Conservation (phyloP, 2,797 vertebrate species). For the Enteromius argenteus region DNA sequence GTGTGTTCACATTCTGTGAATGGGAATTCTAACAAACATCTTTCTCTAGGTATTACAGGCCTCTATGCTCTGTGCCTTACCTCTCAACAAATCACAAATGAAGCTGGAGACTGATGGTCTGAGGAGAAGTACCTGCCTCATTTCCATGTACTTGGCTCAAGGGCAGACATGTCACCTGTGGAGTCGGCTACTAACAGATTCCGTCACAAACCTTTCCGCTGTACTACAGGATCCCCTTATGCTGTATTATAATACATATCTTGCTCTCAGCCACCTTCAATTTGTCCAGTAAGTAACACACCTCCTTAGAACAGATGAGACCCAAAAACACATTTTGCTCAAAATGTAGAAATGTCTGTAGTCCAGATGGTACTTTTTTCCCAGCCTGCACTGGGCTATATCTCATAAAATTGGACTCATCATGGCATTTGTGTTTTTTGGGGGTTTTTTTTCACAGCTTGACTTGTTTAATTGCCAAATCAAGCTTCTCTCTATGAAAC, state of each 20-base stretch:
- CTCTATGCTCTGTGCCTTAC: neutral
- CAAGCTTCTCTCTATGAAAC: neutral
- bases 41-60: conserved; percentile 2
- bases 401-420: conserved; percentile 3
- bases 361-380: conserved; percentile 13
- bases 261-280: conserved; percentile 6
- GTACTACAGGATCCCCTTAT: neutral
- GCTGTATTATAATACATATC: conserved; percentile 32
- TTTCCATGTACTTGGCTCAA: conserved; percentile 51
- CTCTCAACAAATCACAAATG: conserved; percentile 10
- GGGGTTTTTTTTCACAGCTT: neutral
- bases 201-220: neutral
- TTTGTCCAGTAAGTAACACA: conserved; percentile 26
- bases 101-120: conserved; percentile 19
- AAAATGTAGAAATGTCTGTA: conserved; percentile 19
- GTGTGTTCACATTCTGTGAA: neutral
- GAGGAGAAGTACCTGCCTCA: conserved; percentile 30
- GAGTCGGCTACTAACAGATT: neutral
- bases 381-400: neutral
- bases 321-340: conserved; percentile 33
- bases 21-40: conserved; percentile 5
- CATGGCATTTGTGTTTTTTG: neutral
- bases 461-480: neutral
- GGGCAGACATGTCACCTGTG: conserved; percentile 38
- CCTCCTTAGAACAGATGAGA: conserved; percentile 28